These are phyloP conservation scores for Cartodere bifasciata DNA, from an alignment of 2,888 invertebrate species.

Conservation along the genomic window DNA sequence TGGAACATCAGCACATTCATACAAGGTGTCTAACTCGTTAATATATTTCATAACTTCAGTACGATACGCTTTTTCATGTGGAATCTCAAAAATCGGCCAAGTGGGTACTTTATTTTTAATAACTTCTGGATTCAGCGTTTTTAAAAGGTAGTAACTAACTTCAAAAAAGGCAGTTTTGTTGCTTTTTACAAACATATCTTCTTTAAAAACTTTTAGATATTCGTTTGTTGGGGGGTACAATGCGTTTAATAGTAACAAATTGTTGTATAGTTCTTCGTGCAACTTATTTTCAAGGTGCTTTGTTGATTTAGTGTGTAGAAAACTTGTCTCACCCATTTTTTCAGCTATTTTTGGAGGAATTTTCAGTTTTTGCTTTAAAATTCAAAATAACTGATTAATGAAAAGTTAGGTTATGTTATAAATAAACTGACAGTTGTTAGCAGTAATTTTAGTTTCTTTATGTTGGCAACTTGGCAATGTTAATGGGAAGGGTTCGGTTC, in stretches of 20 bases:
- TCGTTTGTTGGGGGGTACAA: constrained; percentile 23
- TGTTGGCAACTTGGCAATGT: too few species aligned
- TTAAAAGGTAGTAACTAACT: constrained; percentile 27
- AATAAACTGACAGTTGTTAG: too few species aligned
- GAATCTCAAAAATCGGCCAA: constrained; percentile 27
- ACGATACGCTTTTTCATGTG: constrained; percentile 26
- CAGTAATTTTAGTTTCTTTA: too few species aligned
- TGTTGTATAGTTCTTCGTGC: constrained; percentile 25
- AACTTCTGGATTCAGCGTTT: constrained; percentile 23
- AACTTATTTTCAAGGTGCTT: too few species aligned
- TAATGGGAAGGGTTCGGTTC: too few species aligned
- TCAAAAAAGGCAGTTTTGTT: constrained; percentile 30
- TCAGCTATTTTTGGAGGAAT: too few species aligned
- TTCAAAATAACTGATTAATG: too few species aligned
- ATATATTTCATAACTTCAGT: constrained; percentile 26
- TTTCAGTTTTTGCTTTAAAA: too few species aligned
- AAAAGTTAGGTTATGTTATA: too few species aligned
- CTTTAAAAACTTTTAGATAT: constrained; percentile 24
- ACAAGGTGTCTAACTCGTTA: constrained; percentile 24
- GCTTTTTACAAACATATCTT: constrained; percentile 31
- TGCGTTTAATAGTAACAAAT: constrained; percentile 23
- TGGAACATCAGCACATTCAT: constrained; percentile 27
- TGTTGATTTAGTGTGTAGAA: too few species aligned
- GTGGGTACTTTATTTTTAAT: constrained; percentile 24
- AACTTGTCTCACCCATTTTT: too few species aligned